Base-by-base conservation (phyloP, 2,797 vertebrate species). In the Labroides dimidiatus region DNA sequence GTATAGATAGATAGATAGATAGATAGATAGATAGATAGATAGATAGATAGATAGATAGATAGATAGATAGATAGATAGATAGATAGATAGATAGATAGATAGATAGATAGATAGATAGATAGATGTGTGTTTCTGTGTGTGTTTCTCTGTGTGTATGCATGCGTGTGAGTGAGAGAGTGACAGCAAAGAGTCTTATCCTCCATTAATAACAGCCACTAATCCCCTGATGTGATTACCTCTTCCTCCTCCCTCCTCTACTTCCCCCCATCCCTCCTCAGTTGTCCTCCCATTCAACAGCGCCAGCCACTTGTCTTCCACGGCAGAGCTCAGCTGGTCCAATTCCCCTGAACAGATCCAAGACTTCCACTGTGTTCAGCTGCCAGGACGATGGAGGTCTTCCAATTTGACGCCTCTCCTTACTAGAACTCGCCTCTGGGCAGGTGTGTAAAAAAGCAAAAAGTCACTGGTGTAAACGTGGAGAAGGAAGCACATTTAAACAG, bases 191-290 rank as follows among this genome's bases (percentile, higher is more conserved):
- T 81, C 75, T 84, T 79, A 88, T 88, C 84, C 86, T 78, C 84
- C 90, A 91, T 92, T 93, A 91, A 92, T 92, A 92, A 93, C 88
- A 89, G 81, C 74, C 82, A 86, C 89, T 92, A 93, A 93, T 93
- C 91, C 88, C 86, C 86, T 92, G 91, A 93, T 91, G 88, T 91
- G 90, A 92, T 93, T 93, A 91, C 72, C 85, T 79, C 86, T 76
- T 56, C 65, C 73, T 66, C 56, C 49, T 52, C 16, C 64, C 61
- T 55, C 70, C 69, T 42, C 53, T 62, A 39, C 60, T 50, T 44
- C 60, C 48, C 48, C 56, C 64, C 81, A 77, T 75, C 78, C 54
- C 47, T 73, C 77, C 61, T 65, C 75, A 77, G 76, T 85, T 63
- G 60, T 77, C 77, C 72, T 81, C 62, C 82, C 82, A 87, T 85